Percentiles rank a stretch among this genome's conserved stretches.
These are phyloP conservation scores for Drosophila cardini DNA, from an alignment of 1,140 invertebrate genomes.

Conservation along the genomic window DNA sequence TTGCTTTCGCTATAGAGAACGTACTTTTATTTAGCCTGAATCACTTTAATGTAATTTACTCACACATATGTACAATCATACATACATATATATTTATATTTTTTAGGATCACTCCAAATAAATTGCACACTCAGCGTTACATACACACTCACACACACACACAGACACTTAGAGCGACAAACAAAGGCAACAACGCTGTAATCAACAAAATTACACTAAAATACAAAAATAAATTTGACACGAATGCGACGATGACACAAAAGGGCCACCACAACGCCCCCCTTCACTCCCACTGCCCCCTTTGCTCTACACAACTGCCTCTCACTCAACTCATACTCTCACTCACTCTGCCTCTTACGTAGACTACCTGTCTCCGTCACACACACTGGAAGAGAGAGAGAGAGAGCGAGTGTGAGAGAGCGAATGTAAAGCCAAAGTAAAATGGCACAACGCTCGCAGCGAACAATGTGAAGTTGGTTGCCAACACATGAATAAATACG, in stretches of 20 bases:
- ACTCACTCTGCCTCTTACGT: neutral
- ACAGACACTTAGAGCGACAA: constrained; percentile 23
- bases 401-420: neutral
- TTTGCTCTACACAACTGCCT: neutral
- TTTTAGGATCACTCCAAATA: constrained; percentile 75
- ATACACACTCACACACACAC: constrained; percentile 23
- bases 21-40: neutral
- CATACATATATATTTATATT: constrained; percentile 40
- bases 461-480: constrained; percentile 68
- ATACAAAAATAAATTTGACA: constrained; percentile 82
- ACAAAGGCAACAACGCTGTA: constrained; percentile 71
- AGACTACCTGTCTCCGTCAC: constrained; percentile 13
- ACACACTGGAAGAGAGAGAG: neutral
- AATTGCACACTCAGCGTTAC: constrained; percentile 69
- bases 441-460: constrained; percentile 73
- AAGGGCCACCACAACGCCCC: constrained; percentile 33
- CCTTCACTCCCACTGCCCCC: neutral
- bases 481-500: constrained; percentile 54
- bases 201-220: constrained; percentile 82
- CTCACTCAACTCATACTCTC: neutral
- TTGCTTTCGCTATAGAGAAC: neutral
- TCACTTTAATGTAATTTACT: constrained; percentile 21
- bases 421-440: constrained; percentile 56
- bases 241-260: constrained; percentile 81
- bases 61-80: constrained; percentile 4